These are phyloP conservation scores for Actenoides lindsayi DNA, from an alignment of 2,113 vertebrate species.

Conservation along the genomic window DNA sequence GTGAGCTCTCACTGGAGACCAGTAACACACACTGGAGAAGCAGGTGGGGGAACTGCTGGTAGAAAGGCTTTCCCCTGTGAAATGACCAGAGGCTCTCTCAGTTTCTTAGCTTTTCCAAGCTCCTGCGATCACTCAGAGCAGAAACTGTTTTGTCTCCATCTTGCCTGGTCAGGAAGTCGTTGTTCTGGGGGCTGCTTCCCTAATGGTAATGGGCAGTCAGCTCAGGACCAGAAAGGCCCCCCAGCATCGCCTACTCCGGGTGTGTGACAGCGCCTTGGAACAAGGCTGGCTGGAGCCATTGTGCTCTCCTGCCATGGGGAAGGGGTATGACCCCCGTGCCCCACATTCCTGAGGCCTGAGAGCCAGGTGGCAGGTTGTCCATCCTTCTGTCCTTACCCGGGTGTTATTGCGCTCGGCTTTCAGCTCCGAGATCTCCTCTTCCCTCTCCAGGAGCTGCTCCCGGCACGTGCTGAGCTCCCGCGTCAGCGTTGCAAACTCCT, in stretches of 20 bases:
- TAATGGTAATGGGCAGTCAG: background rate
- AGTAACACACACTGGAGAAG: conserved; percentile 20
- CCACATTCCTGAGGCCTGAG: background rate
- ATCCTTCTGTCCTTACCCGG: conserved; percentile 75
- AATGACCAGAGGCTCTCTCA: background rate
- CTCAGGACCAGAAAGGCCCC: conserved; percentile 14
- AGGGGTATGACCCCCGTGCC: background rate
- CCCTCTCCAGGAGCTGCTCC: conserved; percentile 96
- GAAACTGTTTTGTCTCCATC: background rate
- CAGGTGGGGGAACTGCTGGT: conserved; percentile 36
- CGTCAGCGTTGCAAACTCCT: conserved; percentile 97
- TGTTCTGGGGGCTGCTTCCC: background rate
- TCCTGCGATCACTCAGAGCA: background rate
- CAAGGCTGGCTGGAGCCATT: conserved; percentile 45
- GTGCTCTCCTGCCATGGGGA: conserved; percentile 38
- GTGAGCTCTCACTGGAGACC: conserved; percentile 28
- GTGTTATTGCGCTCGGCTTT: conserved; percentile 98
- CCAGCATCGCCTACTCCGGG: background rate
- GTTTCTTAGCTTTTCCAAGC: background rate
- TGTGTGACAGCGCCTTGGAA: conserved; percentile 16
- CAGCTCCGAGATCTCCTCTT: conserved; percentile 96
- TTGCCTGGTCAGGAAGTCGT: background rate
- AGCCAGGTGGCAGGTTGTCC: background rate
- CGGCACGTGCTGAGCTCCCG: conserved; percentile 94
- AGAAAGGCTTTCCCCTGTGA: background rate